These are phyloP conservation scores for Saccostrea echinata DNA, from an alignment of 1,140 invertebrate genomes.

Conservation along the genomic window DNA sequence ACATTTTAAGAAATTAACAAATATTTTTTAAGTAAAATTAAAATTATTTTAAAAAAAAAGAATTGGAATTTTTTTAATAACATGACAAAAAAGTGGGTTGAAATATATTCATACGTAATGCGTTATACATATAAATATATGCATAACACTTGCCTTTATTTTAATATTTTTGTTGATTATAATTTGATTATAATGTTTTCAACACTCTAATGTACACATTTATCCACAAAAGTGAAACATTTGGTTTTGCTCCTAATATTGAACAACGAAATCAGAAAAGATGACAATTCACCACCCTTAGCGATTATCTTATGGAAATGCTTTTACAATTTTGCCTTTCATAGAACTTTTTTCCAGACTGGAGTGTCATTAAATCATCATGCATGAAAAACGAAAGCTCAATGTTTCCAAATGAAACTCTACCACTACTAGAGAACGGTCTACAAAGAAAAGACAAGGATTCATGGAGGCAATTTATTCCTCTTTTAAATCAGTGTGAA, in stretches of 20 bases:
- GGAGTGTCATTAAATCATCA: not conserved
- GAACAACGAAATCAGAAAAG: not conserved
- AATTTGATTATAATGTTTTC: too few species aligned
- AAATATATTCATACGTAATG: too few species aligned
- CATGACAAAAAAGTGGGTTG: too few species aligned
- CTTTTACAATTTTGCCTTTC: too few species aligned
- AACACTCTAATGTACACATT: not conserved
- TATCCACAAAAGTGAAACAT: not conserved
- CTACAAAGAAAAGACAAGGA: not conserved
- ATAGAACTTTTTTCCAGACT: not conserved
- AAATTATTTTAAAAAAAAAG: too few species aligned
- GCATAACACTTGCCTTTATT: too few species aligned
- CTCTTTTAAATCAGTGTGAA: not conserved
- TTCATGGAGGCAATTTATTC: not conserved
- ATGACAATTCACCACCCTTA: not conserved
- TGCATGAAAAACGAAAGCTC: not conserved
- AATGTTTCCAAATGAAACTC: not conserved
- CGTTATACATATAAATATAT: too few species aligned
- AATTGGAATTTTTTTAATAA: too few species aligned
- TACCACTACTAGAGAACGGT: not conserved
- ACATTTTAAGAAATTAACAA: too few species aligned
- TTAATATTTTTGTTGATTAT: too few species aligned
- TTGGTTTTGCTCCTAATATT: not conserved
- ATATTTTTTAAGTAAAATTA: too few species aligned
- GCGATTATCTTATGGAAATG: too few species aligned